Evolutionary conservation across 2,888 invertebrate species (phyloP), one percentile per base, ranked within the genome.

Genomic region (Thyatira batis): DNA sequence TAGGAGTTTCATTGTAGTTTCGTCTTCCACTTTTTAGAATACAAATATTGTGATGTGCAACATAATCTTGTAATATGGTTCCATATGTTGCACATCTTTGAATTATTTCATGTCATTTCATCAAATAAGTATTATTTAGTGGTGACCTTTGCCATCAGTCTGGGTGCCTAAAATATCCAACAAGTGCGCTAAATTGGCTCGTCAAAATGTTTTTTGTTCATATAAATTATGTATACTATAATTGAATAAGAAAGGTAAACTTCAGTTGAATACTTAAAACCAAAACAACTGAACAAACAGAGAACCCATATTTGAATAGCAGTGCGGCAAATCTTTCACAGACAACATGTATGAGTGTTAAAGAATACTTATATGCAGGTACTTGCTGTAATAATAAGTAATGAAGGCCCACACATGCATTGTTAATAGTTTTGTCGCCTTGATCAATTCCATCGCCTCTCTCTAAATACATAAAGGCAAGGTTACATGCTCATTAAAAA

Each of bases 351-450:
- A 9, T 1, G 43, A 43, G 11, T 28, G 5, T 39, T 17, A 17
- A 33, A 33, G 39, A 21, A 45, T 21, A 45, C 8, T 21, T 45
- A n/a, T 17, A 45, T 45, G 10, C 4, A 21, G 44, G 44, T 17
- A 50, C 50, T 39, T 10, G 13, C 25, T 43, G 27, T 28, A 13
- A 25, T 25, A 20, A 20, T 44, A 45, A 13, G 53, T 27, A 27
- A 48, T 48, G 48, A 20, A 27, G 39, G 25, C 81, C 84, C 73
- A 82, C 84, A 73, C 71, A 51, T 33, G 59, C 60, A 80, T 80
- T 80, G 75, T 79, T 73, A 61, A 53, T 67, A 58, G 60, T 55
- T 67, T 58, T 73, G 73, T 78, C 73, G 60, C 80, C 77, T 80
- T 83, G 80, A 69, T 76, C 65, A 57, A 55, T 54, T 53, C 52